Percentiles rank a stretch among this genome's conserved stretches.
These are phyloP conservation scores for Synergus laeviventris DNA, from an alignment of 2,888 invertebrate species.

Conservation along the genomic window DNA sequence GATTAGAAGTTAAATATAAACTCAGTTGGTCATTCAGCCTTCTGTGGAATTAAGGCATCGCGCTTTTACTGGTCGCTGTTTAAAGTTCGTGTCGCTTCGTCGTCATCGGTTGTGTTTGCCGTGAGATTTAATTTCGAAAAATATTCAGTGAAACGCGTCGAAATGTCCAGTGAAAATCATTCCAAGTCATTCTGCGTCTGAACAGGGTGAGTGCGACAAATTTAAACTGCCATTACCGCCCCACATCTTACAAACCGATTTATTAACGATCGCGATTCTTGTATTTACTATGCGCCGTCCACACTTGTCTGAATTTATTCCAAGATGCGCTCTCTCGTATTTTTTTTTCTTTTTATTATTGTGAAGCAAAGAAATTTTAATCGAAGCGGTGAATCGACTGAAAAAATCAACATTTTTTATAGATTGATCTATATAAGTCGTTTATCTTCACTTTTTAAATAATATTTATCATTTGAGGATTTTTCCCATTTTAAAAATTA, in stretches of 20 bases:
- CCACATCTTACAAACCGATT: not conserved
- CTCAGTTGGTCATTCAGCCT: slow-evolving; percentile 17
- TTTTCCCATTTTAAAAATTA: not conserved
- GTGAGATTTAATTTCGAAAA: not conserved
- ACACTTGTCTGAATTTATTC: not conserved
- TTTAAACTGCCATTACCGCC: not conserved
- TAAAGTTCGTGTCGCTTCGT: slow-evolving; percentile 15
- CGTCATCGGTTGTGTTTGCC: slow-evolving; percentile 20
- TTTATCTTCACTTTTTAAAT: slow-evolving; percentile 16
- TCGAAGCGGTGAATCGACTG: not conserved
- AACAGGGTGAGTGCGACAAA: not conserved
- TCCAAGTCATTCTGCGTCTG: not conserved
- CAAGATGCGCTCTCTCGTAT: too few relatives aligned
- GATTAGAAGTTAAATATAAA: not conserved
- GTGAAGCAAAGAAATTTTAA: not conserved
- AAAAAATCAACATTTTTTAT: slow-evolving; percentile 22
- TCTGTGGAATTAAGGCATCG: slow-evolving; percentile 1
- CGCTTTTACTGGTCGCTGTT: slow-evolving; percentile 25
- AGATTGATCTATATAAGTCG: slow-evolving; percentile 4
- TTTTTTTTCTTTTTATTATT: not conserved
- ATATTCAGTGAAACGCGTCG: not conserved
- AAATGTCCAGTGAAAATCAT: not conserved
- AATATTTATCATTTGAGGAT: not conserved
- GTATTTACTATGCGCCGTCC: not conserved
- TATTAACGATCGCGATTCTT: not conserved